Evolutionary conservation across 2,888 invertebrate species (phyloP).

Genomic region (Portevinia maculata): DNA sequence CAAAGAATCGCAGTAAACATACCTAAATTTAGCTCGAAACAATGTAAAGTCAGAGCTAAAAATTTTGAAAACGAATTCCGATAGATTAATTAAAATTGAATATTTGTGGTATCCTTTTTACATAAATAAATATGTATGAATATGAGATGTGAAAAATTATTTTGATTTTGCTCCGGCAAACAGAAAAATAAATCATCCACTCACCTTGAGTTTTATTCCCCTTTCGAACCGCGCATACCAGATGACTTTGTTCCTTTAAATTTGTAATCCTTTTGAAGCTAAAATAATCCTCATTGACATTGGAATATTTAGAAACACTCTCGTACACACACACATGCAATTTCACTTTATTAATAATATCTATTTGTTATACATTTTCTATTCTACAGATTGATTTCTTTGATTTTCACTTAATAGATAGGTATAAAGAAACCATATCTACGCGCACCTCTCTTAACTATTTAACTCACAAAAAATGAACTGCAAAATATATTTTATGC

Average conservation of each 20-base stretch:
- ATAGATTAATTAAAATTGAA: no score
- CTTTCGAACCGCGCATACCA: conserved; percentile 19
- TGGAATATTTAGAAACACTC: conserved; percentile 36
- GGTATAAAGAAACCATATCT: conserved; percentile 57
- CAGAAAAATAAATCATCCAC: conserved; percentile 19
- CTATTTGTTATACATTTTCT: neutral
- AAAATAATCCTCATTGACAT: conserved; percentile 61
- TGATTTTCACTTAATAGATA: conserved; percentile 49
- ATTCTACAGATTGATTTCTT: conserved; percentile 40
- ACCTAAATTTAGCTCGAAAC: no score
- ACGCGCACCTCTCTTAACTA: conserved; percentile 40
- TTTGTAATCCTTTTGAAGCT: conserved; percentile 64
- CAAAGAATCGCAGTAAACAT: no score
- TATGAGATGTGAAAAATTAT: neutral
- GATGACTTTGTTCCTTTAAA: conserved; percentile 36
- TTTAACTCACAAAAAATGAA: conserved; percentile 16
- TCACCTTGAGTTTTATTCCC: conserved; percentile 68
- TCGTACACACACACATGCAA: conserved; percentile 27
- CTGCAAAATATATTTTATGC: neutral
- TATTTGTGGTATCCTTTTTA: no score
- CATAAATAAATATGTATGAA: no score
- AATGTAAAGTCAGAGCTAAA: no score
- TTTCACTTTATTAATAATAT: conserved; percentile 9
- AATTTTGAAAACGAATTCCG: no score
- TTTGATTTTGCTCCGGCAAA: neutral